phyloP scores from a whole-genome alignment of 30 jellyfish, hydroid and myxozoan genomes.

The Pseudorhiza aurosa region DNA sequence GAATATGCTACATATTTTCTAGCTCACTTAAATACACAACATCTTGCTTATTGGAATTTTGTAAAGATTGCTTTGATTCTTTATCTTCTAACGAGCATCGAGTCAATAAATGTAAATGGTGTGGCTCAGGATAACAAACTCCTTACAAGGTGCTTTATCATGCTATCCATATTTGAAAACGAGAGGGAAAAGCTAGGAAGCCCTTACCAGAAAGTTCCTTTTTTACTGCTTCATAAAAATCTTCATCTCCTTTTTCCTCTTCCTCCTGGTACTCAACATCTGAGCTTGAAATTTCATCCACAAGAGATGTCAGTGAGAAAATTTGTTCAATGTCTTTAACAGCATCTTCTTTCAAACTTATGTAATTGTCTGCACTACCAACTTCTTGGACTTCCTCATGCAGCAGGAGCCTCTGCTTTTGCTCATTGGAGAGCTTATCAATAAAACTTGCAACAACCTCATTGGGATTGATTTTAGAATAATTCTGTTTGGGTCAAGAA shows the following conservation, averaged over 20 bases:
- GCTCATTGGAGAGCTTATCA: slow-evolving; percentile 10
- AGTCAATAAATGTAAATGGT: too few relatives aligned
- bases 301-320: slow-evolving; percentile 21
- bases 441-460: slow-evolving; percentile 4
- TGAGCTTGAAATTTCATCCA: slow-evolving; percentile 6
- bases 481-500: neutral
- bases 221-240: neutral
- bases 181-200: too few relatives aligned
- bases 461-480: neutral
- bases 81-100: too few relatives aligned
- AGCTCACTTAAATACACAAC: too few relatives aligned
- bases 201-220: neutral
- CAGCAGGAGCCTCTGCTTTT: slow-evolving; percentile 27
- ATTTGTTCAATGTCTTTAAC: slow-evolving; percentile 25
- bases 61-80: too few relatives aligned
- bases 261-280: slow-evolving; percentile 17
- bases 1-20: too few relatives aligned
- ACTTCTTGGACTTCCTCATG: neutral
- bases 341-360: slow-evolving; percentile 25
- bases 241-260: neutral
- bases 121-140: too few relatives aligned
- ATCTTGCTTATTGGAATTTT: too few relatives aligned
- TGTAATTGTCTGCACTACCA: neutral
- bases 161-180: too few relatives aligned
- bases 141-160: too few relatives aligned